These are phyloP conservation scores for Spinibarbus caldwelli DNA, from an alignment of 2,797 vertebrate species.

Conservation along the genomic window DNA sequence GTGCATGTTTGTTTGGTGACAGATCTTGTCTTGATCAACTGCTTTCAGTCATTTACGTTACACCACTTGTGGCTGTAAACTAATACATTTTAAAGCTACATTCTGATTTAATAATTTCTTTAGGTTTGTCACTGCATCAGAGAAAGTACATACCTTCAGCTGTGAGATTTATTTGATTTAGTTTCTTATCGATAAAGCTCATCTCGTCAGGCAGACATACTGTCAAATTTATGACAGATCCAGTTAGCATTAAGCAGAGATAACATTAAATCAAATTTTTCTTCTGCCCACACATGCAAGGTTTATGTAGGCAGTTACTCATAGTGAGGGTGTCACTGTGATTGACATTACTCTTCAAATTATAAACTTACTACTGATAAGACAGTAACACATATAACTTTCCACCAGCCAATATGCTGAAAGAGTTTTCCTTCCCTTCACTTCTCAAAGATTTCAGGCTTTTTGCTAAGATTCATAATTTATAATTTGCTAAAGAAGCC, in stretches of 20 bases:
- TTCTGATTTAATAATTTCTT: background rate
- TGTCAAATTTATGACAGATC: slow-evolving; percentile 42
- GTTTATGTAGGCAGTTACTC: slow-evolving; percentile 1
- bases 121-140: background rate
- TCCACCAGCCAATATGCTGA: background rate
- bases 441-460: background rate
- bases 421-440: background rate
- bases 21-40: background rate
- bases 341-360: slow-evolving; percentile 14
- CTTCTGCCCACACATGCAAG: background rate
- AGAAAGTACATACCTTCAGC: slow-evolving; percentile 1
- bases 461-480: background rate
- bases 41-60: background rate
- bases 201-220: slow-evolving; percentile 6
- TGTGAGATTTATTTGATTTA: slow-evolving; percentile 24
- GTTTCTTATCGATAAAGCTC: slow-evolving; percentile 33
- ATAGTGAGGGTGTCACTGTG: slow-evolving; percentile 1
- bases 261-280: slow-evolving; percentile 24
- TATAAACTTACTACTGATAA: slow-evolving; percentile 8
- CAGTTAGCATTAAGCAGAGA: slow-evolving; percentile 42
- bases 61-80: background rate
- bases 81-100: background rate
- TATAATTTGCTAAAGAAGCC: background rate
- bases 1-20: background rate
- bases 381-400: background rate